These are phyloP conservation scores for Molossus molossus DNA, from an alignment of 2,797 vertebrate species.

Conservation along the genomic window DNA sequence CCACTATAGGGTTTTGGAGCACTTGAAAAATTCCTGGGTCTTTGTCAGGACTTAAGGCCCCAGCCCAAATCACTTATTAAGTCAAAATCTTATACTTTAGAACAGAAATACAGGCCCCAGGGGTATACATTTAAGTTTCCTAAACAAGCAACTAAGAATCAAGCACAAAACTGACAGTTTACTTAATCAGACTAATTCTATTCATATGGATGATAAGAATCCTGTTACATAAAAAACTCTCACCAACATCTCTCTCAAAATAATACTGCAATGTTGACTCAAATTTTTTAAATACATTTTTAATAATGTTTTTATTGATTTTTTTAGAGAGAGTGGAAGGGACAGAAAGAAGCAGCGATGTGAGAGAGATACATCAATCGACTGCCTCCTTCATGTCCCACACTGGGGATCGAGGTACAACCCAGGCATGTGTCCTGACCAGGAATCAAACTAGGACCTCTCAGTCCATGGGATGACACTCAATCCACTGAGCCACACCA, in stretches of 20 bases:
- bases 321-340: too few species aligned
- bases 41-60: background rate
- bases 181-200: conserved; percentile 55
- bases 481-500: too few species aligned
- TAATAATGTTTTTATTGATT: too few species aligned
- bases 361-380: too few species aligned
- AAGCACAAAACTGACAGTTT: conserved; percentile 51
- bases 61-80: conserved; percentile 26
- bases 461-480: too few species aligned
- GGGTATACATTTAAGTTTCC: background rate
- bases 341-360: too few species aligned
- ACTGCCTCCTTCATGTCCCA: too few species aligned
- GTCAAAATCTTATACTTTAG: conserved; percentile 37
- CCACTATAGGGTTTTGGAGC: background rate
- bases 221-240: conserved; percentile 62
- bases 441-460: too few species aligned
- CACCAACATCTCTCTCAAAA: conserved; percentile 45
- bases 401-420: too few species aligned
- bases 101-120: conserved; percentile 44
- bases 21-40: conserved; percentile 45
- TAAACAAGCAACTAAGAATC: conserved; percentile 50
- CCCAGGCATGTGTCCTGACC: too few species aligned
- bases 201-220: conserved; percentile 29
- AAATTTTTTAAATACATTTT: background rate
- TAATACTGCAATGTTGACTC: conserved; percentile 14